A percentile compares a stretch with the other conserved stretches of the same genome.
These are phyloP conservation scores for Enteromius thamalakanensis DNA, from an alignment of 2,797 vertebrate genomes.

Conservation along the genomic window DNA sequence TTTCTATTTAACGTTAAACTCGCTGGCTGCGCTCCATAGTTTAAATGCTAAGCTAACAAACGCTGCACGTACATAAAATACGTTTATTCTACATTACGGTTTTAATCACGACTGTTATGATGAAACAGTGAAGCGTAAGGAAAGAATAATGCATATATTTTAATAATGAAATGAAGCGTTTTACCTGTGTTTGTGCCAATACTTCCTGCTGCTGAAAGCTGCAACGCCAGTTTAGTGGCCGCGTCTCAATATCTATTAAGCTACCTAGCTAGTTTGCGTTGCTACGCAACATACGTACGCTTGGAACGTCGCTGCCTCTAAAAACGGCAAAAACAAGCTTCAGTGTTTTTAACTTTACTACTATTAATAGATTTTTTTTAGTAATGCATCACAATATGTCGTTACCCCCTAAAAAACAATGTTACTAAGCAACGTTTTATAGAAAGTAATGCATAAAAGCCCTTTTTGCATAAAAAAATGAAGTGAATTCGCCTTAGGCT, in stretches of 20 bases:
- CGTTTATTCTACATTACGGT: not conserved
- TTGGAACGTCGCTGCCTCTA: not conserved
- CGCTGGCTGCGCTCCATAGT: not conserved
- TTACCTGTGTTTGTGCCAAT: not conserved
- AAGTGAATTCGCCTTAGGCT: too few species aligned
- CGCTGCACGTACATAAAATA: not conserved
- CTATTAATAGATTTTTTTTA: too few species aligned
- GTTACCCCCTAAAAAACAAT: too few species aligned
- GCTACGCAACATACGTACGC: too few species aligned
- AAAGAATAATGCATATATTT: not conserved
- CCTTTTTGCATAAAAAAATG: too few species aligned
- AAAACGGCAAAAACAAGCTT: not conserved
- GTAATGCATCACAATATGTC: too few species aligned
- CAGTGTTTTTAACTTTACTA: not conserved
- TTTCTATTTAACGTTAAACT: not conserved
- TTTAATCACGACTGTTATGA: not conserved
- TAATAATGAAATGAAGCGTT: not conserved
- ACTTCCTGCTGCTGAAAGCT: conserved; percentile 19
- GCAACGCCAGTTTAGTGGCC: not conserved
- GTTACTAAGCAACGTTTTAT: too few species aligned
- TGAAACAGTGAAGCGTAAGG: not conserved
- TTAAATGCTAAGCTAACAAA: conserved; percentile 8
- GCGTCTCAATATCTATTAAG: not conserved
- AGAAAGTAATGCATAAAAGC: too few species aligned
- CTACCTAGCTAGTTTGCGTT: not conserved